These are phyloP conservation scores for Vulpes ferrilata DNA, from an alignment of 2,113 vertebrate species.

Conservation along the genomic window DNA sequence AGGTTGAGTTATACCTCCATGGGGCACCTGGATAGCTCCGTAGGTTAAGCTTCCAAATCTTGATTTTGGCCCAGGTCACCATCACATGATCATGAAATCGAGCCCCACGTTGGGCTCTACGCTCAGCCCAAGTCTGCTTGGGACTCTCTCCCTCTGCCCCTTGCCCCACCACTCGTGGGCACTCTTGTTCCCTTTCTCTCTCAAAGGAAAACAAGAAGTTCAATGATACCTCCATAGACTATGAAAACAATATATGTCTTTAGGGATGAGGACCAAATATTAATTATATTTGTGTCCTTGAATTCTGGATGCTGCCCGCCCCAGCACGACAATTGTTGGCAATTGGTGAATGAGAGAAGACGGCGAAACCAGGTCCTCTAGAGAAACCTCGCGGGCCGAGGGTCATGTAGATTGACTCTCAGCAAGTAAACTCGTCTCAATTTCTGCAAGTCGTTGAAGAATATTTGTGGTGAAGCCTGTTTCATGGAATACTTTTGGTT, in stretches of 20 bases:
- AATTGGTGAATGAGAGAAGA: neutral
- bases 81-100: neutral
- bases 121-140: neutral
- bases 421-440: neutral
- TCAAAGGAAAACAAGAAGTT: neutral
- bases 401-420: neutral
- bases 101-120: neutral
- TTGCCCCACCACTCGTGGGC: neutral
- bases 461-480: neutral
- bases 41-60: neutral
- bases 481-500: neutral
- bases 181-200: too few relatives aligned
- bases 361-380: neutral
- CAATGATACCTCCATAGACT: neutral
- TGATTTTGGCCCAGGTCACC: neutral
- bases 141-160: neutral
- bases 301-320: neutral
- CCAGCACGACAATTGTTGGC: too few relatives aligned
- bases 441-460: neutral
- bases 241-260: neutral
- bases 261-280: neutral
- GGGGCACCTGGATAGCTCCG: neutral
- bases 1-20: neutral
- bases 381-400: neutral
- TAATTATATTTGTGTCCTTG: neutral